A percentile compares a stretch with the other conserved stretches of the same genome.
Evolutionary conservation across 2,888 invertebrate genomes (phyloP).

Genomic region (Cepaea hortensis): DNA sequence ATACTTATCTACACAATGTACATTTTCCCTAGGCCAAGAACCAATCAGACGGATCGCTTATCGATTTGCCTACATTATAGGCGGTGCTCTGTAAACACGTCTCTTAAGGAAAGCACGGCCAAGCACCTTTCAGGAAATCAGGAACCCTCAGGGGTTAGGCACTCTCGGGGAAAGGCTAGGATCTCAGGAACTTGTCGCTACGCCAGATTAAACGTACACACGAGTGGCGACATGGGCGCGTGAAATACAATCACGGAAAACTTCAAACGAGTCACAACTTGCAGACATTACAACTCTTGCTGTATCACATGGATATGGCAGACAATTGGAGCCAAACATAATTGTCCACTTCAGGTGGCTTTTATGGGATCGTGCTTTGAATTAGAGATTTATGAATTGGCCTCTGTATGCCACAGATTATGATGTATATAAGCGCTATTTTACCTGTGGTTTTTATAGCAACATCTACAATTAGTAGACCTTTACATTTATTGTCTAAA

Average conservation of each 20-base stretch:
- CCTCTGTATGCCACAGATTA: no score
- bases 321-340: no score
- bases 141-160: background rate
- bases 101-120: background rate
- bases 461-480: no score
- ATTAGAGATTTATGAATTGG: no score
- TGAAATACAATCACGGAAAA: background rate
- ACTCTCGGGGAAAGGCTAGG: background rate
- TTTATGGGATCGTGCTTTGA: no score
- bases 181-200: background rate
- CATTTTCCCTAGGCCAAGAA: background rate
- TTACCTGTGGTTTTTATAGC: no score
- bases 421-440: no score
- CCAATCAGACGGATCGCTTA: constrained; percentile 1
- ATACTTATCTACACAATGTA: constrained; percentile 9
- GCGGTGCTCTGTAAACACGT: background rate
- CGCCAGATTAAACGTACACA: background rate
- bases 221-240: background rate
- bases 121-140: background rate
- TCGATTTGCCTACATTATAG: constrained; percentile 12
- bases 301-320: no score
- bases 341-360: no score
- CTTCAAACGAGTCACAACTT: constrained; percentile 18
- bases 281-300: background rate
- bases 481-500: no score